Base-by-base conservation (phyloP, 1,140 invertebrate species). In the Hycleus cichorii region DNA sequence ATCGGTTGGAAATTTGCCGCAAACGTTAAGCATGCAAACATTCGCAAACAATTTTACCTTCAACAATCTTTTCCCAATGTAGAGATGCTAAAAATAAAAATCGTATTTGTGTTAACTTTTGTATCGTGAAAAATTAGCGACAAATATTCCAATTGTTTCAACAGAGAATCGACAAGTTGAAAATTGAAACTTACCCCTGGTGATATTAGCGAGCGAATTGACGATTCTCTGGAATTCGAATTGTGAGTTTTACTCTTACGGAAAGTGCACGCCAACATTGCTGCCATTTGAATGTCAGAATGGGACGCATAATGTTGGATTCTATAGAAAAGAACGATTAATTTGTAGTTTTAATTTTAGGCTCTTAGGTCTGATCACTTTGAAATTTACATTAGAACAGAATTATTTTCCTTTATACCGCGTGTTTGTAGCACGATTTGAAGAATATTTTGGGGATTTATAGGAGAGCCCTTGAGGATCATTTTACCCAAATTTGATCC, bases 251-350 rank as follows among this genome's bases (percentile, higher is more conserved):
- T 62, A 47, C 73, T 75, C 60, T 77, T 76, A 64, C 86, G 86
- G 74, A 95, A 94, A 0, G 88, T 82, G 75, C 93, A 96, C 52
- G 88, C 88, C 27, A 97, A 70, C 86, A 97, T 94, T 0, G 92
- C 93, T 9, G 93, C 89, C 70, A 91, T 97, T 77, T 98, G 94
- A 42, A 96, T 80, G 75, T 98, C 94, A 3, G 84, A 83, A 47
- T 88, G 80, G 60, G 79, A 79, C 2, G 87, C 87, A 73, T 89
- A 91, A 75, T 90, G 86, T 49, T 82, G 80, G 66, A 91, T 90
- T 74, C 86, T 88, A 72, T 32, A 32, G 18, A 18, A 32, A 5
- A 58, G 71, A 75, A 59, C 10, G 49, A 11, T 9, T 52, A 51
- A 39, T 39, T 51, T 39, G 18, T 18, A 18, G 18, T 18, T 18